Evolutionary conservation across 2,113 vertebrate genomes (phyloP), one percentile per base, ranked within the genome.

Genomic region (Brienomyrus brachyistius): DNA sequence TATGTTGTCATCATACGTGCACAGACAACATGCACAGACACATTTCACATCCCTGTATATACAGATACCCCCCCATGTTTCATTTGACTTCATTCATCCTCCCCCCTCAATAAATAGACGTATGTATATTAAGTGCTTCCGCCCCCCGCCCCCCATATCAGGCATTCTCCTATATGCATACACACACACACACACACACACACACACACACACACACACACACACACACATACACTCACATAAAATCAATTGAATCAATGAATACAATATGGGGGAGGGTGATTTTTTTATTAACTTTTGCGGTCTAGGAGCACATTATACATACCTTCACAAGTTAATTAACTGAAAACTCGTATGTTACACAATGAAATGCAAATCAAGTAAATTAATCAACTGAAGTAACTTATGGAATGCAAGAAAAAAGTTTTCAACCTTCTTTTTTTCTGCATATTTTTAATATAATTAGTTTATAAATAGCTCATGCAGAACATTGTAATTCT

Each of bases 401-500:
- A 87, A 87, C 50, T 54, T 54, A 87, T 51, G 85, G 27, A 56
- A 19, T 19, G 27, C 51, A 56, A 35, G 51, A 43, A 84, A 87
- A 54, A 52, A 87, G 85, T 87, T 87, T 54, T 54, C n/a, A 35
- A 5, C 48, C 48, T 56, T 27, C 47, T 52, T 87, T 87, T 56
- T 86, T 52, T 52, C 51, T 54, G 11, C 51, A 56, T 87, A 21
- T 96, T 95, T 95, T 88, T 21, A 0, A 95, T 95, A 92, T 96
- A 96, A 96, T 96, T 96, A 96, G 95, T 94, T 95, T 90, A 93
- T 95, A 96, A 96, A 96, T 96, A 96, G 91, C 90, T 95, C 94
- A 93, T 95, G 93, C 93, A 93, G 90, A 92, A 90, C 94, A 95
- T 95, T 95, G 94, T 95, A 94, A 95, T 96, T 95, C 94, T 94